phyloP scores from a whole-genome alignment of 2,113 vertebrate species.

The Alligator mississippiensis region DNA sequence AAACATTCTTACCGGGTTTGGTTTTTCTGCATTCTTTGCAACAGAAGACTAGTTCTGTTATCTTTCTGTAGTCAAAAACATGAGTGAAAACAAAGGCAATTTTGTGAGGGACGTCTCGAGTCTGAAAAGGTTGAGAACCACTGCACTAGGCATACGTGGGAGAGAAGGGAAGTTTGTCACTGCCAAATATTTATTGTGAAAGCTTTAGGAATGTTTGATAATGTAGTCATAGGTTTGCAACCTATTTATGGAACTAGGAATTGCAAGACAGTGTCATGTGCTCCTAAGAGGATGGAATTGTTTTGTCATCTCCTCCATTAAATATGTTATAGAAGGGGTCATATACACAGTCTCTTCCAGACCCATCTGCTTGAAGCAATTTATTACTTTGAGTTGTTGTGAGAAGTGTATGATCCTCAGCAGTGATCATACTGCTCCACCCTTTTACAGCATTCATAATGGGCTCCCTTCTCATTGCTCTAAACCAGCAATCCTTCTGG shows the following conservation, averaged over 20 bases:
- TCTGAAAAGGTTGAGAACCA: too few relatives aligned
- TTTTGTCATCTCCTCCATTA: not conserved
- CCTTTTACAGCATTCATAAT: not conserved
- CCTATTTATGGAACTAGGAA: not conserved
- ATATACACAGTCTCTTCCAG: not conserved
- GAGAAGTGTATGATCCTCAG: not conserved
- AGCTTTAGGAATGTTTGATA: not conserved
- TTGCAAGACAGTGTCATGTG: not conserved
- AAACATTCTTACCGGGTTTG: too few relatives aligned
- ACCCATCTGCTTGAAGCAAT: not conserved
- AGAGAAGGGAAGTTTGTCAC: not conserved
- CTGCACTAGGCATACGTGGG: not conserved
- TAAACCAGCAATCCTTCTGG: rapidly evolving
- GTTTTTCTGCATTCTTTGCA: too few relatives aligned
- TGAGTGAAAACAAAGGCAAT: too few relatives aligned
- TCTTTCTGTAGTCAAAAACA: too few relatives aligned
- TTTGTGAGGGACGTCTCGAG: too few relatives aligned
- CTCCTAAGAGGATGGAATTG: not conserved
- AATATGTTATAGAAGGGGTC: not conserved
- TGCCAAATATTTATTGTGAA: not conserved
- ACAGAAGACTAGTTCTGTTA: not conserved
- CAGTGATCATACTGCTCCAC: not conserved
- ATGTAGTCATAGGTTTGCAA: not conserved
- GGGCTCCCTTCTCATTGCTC: rapidly evolving
- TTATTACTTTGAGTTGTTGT: not conserved